Conservation (phyloP, 2,888 invertebrate genomes). For the Agrotis ipsilon region DNA sequence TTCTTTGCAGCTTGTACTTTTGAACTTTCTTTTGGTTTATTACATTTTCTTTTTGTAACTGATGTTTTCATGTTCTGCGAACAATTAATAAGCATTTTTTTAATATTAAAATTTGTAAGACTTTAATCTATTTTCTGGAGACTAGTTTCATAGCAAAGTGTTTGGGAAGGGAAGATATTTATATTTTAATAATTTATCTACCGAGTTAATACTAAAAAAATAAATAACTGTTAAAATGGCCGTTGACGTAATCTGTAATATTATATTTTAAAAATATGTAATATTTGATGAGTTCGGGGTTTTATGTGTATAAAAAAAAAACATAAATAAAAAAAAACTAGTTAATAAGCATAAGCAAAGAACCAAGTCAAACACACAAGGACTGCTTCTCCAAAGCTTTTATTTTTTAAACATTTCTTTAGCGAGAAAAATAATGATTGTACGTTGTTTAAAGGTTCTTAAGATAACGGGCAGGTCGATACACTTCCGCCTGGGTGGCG, state of each 20-base stretch:
- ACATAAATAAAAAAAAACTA: no score
- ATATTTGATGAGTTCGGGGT: no score
- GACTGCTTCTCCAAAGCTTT: not conserved
- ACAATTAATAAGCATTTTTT: slow-evolving; percentile 21
- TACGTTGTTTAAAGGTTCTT: slow-evolving; percentile 76
- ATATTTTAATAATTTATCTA: not conserved
- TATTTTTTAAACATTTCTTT: not conserved
- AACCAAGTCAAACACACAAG: no score
- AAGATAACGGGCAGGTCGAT: slow-evolving; percentile 82
- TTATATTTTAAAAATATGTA: no score
- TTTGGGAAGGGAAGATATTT: not conserved
- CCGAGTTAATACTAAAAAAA: not conserved
- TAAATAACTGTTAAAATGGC: not conserved
- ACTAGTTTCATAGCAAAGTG: slow-evolving; percentile 1
- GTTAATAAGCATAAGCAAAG: not conserved
- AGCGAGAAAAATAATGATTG: not conserved
- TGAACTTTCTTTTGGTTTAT: slow-evolving; percentile 16
- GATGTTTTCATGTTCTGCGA: slow-evolving; percentile 30
- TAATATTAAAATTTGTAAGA: not conserved
- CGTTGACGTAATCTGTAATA: no score
- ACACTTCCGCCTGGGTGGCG: slow-evolving; percentile 78
- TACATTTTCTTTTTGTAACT: slow-evolving; percentile 33
- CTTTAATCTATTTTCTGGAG: no score
- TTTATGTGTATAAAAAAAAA: no score
- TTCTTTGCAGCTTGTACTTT: slow-evolving; percentile 20